phyloP scores from a whole-genome alignment of 2,113 vertebrate genomes.

The Otus sunia region DNA sequence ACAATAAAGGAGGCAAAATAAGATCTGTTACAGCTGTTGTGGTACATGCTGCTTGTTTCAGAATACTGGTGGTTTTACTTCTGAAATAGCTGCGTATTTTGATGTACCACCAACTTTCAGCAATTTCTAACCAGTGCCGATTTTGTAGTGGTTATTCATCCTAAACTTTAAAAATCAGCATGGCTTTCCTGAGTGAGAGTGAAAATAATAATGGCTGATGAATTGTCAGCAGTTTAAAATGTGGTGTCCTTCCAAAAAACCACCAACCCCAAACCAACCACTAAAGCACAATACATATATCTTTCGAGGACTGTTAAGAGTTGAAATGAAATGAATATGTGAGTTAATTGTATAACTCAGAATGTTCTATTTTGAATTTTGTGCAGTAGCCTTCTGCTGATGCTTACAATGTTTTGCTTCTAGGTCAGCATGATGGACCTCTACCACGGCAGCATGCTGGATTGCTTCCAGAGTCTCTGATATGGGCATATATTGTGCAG shows the following conservation, averaged over 20 bases:
- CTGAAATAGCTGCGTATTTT: not conserved
- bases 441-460: constrained; percentile 94
- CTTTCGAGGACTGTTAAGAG: not conserved
- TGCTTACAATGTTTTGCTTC: not conserved
- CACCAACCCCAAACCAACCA: not conserved
- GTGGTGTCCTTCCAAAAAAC: not conserved
- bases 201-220: not conserved
- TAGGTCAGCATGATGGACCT: constrained; percentile 94
- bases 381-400: not conserved
- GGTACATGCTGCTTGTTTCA: not conserved
- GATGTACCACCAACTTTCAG: not conserved
- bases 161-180: not conserved
- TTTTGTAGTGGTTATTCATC: not conserved
- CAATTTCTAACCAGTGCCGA: not conserved
- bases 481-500: constrained; percentile 98
- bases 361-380: not conserved
- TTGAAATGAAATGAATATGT: not conserved
- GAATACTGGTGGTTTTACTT: not conserved
- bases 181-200: not conserved
- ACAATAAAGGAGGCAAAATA: not conserved
- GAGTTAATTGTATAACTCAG: not conserved
- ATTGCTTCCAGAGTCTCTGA: constrained; percentile 94
- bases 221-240: not conserved
- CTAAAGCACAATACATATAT: not conserved
- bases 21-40: not conserved